Evolutionary conservation across 1,140 invertebrate species (phyloP).

Genomic region (Platyura marginata): DNA sequence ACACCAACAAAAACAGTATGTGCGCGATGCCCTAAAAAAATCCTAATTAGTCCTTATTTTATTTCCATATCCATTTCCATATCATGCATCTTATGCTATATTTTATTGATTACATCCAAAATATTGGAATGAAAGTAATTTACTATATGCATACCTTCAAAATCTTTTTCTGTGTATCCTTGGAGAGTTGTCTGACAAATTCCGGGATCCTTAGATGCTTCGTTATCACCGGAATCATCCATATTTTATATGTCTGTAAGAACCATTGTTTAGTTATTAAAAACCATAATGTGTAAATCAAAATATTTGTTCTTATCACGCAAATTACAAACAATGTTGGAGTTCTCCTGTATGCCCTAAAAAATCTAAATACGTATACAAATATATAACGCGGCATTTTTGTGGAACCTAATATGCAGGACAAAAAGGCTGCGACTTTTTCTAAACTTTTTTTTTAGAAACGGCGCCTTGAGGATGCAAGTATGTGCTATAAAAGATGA

Average conservation of each 20-base stretch:
- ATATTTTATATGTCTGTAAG: slow-evolving; percentile 37
- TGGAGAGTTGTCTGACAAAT: slow-evolving; percentile 48
- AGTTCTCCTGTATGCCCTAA: background rate
- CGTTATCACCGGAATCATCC: slow-evolving; percentile 45
- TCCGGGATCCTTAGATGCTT: slow-evolving; percentile 67
- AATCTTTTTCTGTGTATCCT: slow-evolving; percentile 69
- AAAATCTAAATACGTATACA: background rate
- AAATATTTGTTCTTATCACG: background rate
- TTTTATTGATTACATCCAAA: background rate
- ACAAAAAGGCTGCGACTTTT: too few relatives aligned
- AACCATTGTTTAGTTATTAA: slow-evolving; percentile 3
- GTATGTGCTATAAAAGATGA: too few relatives aligned
- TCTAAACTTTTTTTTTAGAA: too few relatives aligned
- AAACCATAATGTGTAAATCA: background rate
- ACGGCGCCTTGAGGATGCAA: too few relatives aligned
- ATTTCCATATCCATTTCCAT: background rate
- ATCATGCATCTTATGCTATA: background rate
- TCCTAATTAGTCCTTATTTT: background rate
- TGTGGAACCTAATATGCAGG: too few relatives aligned
- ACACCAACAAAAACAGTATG: slow-evolving; percentile 79
- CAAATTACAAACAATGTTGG: background rate
- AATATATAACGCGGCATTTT: too few relatives aligned
- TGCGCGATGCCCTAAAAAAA: slow-evolving; percentile 56
- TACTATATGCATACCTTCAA: slow-evolving; percentile 43
- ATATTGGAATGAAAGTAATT: background rate